A percentile compares a stretch with the other conserved stretches of the same genome.
These are phyloP conservation scores for Ceratina australensis DNA, from an alignment of 1,140 invertebrate species.

Conservation along the genomic window DNA sequence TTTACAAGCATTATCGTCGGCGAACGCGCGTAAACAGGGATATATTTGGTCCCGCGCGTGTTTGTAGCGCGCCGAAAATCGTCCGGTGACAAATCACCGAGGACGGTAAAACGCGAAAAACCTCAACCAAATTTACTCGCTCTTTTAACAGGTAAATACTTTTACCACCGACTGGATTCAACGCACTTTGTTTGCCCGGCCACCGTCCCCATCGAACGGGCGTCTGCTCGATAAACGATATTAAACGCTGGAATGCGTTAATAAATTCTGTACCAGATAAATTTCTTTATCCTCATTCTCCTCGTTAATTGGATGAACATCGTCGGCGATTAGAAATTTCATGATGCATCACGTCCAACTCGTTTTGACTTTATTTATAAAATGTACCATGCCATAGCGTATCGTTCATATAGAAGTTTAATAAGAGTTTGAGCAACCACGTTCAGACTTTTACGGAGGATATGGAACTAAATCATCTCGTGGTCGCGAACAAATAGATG, in stretches of 20 bases:
- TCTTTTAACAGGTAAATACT: constrained; percentile 44
- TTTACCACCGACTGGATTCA: constrained; percentile 11
- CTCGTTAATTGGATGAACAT: no score
- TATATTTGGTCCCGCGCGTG: constrained; percentile 32
- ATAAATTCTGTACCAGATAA: not conserved
- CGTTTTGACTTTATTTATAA: no score
- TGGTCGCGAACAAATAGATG: no score
- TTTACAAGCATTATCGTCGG: constrained; percentile 48
- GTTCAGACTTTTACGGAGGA: no score
- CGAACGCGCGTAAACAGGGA: constrained; percentile 47
- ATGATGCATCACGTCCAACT: no score
- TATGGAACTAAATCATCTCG: no score
- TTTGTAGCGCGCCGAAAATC: constrained; percentile 23
- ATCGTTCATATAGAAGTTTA: no score
- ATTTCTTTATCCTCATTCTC: not conserved
- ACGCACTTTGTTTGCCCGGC: constrained; percentile 16
- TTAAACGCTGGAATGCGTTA: not conserved
- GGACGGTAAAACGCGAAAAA: constrained; percentile 31
- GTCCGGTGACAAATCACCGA: constrained; percentile 40
- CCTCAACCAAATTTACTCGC: constrained; percentile 45
- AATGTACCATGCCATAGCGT: no score
- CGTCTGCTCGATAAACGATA: constrained; percentile 5
- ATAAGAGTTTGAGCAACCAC: no score
- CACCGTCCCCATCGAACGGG: not conserved
- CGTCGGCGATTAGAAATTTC: no score